These are phyloP conservation scores for Misgurnus mizolepis DNA, from an alignment of 2,113 vertebrate genomes.

Conservation along the genomic window DNA sequence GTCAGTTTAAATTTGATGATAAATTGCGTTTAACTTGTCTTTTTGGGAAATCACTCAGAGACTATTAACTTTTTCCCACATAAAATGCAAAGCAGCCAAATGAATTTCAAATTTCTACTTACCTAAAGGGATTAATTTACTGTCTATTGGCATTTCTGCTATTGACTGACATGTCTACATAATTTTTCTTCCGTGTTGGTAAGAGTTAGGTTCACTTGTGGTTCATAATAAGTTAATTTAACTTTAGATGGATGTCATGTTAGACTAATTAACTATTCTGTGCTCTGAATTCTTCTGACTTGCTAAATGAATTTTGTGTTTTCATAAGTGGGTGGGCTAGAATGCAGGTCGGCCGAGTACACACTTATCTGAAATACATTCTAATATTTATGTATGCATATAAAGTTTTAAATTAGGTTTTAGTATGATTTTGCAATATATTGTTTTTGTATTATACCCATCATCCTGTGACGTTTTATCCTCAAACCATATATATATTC, in stretches of 20 bases:
- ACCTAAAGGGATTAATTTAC: conserved; percentile 21
- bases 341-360: neutral
- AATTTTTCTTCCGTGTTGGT: neutral
- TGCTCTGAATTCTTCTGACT: neutral
- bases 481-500: neutral
- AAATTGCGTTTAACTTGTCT: conserved; percentile 3
- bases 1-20: neutral
- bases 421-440: neutral
- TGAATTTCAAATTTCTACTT: neutral
- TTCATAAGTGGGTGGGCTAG: neutral
- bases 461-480: neutral
- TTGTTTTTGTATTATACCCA: neutral
- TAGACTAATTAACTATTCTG: neutral
- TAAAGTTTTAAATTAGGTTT: no score
- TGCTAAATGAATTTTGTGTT: neutral
- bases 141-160: conserved; percentile 12
- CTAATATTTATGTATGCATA: no score
- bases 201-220: neutral
- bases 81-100: conserved; percentile 16
- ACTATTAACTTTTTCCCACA: conserved; percentile 11
- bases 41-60: neutral
- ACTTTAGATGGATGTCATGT: neutral
- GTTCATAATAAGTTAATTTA: neutral
- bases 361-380: no score
- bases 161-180: conserved; percentile 8